phyloP scores from a whole-genome alignment of 2,888 invertebrate genomes.

The Cantharis rufa region DNA sequence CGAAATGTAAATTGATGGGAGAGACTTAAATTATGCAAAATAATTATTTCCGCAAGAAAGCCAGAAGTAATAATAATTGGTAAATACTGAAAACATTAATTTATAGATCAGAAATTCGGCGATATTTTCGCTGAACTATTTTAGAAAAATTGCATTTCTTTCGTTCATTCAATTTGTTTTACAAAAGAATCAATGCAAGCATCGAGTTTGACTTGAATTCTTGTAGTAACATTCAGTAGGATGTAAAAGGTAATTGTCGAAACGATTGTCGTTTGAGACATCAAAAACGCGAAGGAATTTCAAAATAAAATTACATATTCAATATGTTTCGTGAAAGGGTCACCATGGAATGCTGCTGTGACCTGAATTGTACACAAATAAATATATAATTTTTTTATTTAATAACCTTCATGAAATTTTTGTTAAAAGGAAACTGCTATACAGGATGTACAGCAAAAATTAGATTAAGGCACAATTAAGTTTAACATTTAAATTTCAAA shows the following conservation, averaged over 20 bases:
- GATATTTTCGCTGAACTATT: neutral
- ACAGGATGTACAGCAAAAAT: neutral
- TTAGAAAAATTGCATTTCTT: neutral
- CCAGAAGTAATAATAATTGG: neutral
- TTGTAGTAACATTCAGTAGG: neutral
- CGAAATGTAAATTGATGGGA: neutral
- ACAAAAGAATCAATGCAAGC: neutral
- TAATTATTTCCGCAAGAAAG: neutral
- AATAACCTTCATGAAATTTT: neutral
- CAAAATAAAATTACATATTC: neutral
- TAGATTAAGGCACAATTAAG: neutral
- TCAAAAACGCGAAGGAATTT: neutral
- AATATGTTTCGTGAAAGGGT: neutral
- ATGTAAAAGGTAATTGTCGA: neutral
- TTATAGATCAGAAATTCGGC: neutral
- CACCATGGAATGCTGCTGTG: neutral
- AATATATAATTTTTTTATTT: neutral
- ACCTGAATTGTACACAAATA: neutral
- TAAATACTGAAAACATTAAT: neutral
- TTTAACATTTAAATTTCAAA: neutral
- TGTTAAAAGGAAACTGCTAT: neutral
- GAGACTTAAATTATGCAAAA: neutral
- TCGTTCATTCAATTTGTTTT: neutral
- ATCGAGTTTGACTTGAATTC: neutral
- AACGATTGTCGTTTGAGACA: neutral